Base-by-base conservation (phyloP, 2,797 vertebrate genomes). In the Luscinia megarhynchos region DNA sequence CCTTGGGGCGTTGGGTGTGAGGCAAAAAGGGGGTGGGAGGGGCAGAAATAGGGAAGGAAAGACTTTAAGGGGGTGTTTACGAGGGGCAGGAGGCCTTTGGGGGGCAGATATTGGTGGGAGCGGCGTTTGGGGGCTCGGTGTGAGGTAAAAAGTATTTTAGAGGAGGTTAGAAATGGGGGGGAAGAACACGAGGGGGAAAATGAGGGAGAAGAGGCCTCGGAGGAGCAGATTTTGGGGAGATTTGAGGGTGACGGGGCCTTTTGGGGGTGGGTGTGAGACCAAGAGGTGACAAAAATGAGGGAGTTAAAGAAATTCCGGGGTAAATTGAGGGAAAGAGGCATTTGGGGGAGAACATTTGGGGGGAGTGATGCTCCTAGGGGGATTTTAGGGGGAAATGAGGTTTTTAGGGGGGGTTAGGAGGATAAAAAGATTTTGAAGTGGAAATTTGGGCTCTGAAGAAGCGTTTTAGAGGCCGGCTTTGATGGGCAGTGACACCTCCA, bases 311-410 rank as follows among this genome's bases (percentile, higher is more conserved):
- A 27, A 3, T 38, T 55, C 4, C 1, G 29, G 17, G 17, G 7
- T 26, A 46, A 38, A 64, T 0, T 2, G 14, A 20, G 19, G 2
- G 2, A 1, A 24, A 58, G 11, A 57, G 2, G 9, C 21, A 0
- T 41, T 66, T 32, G 30, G 21, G 21, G 24, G 17, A 10, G 10
- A 3, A 8, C 4, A 2, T 12, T 12, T 8, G 8, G 10, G 6
- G 16, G 12, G 0, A 15, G 24, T 20, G 30, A 36, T 9, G 30
- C 9, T 36, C 6, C 15, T 4, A 5, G 20, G 26, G 15, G 15
- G 6, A 4, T 5, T 64, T 36, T 12, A 10, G 18, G 14, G 22
- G 10, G 2, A 1, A 26, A 21, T 18, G 5, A 58, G 5, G 30
- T 8, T 43, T 50, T 59, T 15, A 3, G 10, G 8, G 10, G 10